A percentile compares a stretch with the other conserved stretches of the same genome.
These are phyloP conservation scores for Clunio marinus DNA, from an alignment of 2,888 invertebrate genomes.

Conservation along the genomic window DNA sequence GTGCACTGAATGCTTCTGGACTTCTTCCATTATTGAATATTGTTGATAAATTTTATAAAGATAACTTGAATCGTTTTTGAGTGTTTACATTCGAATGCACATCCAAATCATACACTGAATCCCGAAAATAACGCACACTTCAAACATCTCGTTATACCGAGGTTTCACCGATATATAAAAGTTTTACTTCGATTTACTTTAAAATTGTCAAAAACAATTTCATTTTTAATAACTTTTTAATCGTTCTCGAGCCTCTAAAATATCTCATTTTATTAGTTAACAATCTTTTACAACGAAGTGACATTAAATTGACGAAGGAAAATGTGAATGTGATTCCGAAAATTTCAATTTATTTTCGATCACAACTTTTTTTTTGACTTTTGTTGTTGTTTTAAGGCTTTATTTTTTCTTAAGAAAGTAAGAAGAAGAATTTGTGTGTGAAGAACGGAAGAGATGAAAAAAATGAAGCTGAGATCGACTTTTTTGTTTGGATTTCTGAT, in stretches of 20 bases:
- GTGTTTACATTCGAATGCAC: too few species aligned
- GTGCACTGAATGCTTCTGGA: constrained; percentile 94
- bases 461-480: constrained; percentile 16
- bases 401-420: neutral
- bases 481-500: constrained; percentile 2
- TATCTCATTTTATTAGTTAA: neutral
- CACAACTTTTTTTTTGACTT: constrained; percentile 6
- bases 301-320: neutral
- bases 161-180: too few species aligned
- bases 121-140: too few species aligned
- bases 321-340: constrained; percentile 2
- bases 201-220: too few species aligned
- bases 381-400: constrained; percentile 28
- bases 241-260: too few species aligned
- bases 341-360: neutral
- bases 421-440: neutral
- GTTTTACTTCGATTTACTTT: too few species aligned
- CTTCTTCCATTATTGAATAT: constrained; percentile 70
- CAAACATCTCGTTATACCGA: too few species aligned
- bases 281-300: neutral
- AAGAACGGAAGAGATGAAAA: constrained; percentile 18
- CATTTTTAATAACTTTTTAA: too few species aligned
- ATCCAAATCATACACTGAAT: too few species aligned
- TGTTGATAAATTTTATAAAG: too few species aligned
- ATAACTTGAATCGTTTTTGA: too few species aligned